These are phyloP conservation scores for Ormyrus rosae DNA, from an alignment of 2,888 invertebrate species.

Conservation along the genomic window DNA sequence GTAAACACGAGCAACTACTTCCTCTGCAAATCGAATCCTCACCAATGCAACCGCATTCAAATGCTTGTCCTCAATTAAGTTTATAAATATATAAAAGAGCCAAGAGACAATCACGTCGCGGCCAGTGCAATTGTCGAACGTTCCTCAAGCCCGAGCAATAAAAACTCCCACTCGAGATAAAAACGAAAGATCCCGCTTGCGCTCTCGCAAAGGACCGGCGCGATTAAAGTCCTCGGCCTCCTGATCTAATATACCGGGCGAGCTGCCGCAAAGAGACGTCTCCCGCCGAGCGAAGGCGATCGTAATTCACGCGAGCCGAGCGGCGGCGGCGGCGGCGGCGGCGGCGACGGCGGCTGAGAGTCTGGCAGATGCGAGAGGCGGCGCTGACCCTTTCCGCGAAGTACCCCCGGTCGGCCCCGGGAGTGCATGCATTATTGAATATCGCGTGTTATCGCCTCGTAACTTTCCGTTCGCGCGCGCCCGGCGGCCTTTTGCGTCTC, in stretches of 20 bases:
- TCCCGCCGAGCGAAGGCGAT: background rate
- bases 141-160: too few species aligned
- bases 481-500: conserved; percentile 51
- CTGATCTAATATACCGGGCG: background rate
- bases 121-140: too few species aligned
- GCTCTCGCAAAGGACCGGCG: too few species aligned
- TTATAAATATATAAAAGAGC: too few species aligned
- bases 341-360: conserved; percentile 40
- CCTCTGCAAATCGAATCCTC: too few species aligned
- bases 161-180: too few species aligned
- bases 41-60: too few species aligned
- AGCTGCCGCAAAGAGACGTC: background rate
- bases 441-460: conserved; percentile 59
- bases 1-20: too few species aligned
- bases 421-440: conserved; percentile 57
- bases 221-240: conserved; percentile 1
- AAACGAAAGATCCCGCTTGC: too few species aligned
- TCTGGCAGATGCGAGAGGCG: conserved; percentile 41
- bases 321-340: background rate
- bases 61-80: too few species aligned
- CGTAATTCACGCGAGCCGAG: background rate
- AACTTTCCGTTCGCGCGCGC: conserved; percentile 59
- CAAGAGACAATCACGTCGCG: too few species aligned
- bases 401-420: conserved; percentile 43
- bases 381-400: conserved; percentile 35